phyloP scores from a whole-genome alignment of 2,888 invertebrate genomes.

The Sturmia bella region DNA sequence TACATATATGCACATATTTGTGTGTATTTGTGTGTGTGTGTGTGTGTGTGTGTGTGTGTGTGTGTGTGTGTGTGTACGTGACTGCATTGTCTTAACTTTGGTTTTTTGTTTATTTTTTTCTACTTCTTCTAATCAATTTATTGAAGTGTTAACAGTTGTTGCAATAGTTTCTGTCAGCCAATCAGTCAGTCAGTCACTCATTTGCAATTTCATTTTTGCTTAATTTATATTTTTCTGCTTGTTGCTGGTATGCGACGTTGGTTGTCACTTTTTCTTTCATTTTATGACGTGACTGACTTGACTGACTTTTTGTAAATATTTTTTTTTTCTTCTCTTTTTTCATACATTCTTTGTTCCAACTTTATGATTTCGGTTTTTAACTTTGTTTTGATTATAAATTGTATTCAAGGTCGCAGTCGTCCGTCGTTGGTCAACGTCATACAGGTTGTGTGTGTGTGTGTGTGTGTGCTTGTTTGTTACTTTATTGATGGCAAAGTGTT shows the following conservation, averaged over 20 bases:
- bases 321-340: neutral
- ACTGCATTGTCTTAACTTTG: too few relatives aligned
- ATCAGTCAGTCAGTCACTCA: neutral
- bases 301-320: neutral
- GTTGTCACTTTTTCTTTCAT: constrained; percentile 30
- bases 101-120: too few relatives aligned
- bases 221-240: neutral
- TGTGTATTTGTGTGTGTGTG: neutral
- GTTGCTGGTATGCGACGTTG: neutral
- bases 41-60: neutral
- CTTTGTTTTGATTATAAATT: constrained; percentile 36
- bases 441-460: neutral
- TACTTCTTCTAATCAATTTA: neutral
- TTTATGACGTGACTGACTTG: neutral
- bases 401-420: constrained; percentile 47
- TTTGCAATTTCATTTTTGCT: neutral
- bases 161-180: neutral
- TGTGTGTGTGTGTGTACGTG: neutral
- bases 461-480: neutral
- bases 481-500: constrained; percentile 28
- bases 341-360: neutral
- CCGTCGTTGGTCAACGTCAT: constrained; percentile 9
- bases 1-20: neutral
- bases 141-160: too few relatives aligned
- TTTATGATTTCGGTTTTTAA: constrained; percentile 34